phyloP scores from a whole-genome alignment of 2,888 invertebrate species.

The Lithophane socia region DNA sequence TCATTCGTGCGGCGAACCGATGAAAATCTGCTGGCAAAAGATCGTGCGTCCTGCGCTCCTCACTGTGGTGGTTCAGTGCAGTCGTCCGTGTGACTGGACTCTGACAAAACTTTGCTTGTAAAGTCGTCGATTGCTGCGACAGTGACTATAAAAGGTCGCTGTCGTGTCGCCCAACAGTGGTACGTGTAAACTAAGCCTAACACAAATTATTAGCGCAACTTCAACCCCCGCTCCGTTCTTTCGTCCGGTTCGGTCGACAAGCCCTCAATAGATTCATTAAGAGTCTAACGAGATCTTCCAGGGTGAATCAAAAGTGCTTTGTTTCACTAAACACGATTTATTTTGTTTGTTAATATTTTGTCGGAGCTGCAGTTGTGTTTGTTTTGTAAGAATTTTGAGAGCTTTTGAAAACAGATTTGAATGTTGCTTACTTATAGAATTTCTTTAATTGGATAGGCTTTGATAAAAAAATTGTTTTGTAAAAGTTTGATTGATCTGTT shows the following conservation, averaged over 20 bases:
- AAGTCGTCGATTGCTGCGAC: background rate
- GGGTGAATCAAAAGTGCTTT: slow-evolving; percentile 87
- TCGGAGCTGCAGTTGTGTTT: slow-evolving; percentile 52
- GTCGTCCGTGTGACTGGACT: background rate
- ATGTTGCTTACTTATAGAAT: slow-evolving; percentile 40
- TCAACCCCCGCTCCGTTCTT: slow-evolving; percentile 81
- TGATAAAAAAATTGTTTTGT: slow-evolving; percentile 16
- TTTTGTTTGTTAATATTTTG: slow-evolving; percentile 82
- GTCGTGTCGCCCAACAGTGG: background rate
- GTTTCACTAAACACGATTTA: slow-evolving; percentile 88
- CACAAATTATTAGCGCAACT: slow-evolving; percentile 87
- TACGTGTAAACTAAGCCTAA: slow-evolving; percentile 67
- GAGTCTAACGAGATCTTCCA: slow-evolving; percentile 88
- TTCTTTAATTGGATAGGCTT: slow-evolving; percentile 37
- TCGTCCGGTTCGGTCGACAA: slow-evolving; percentile 84
- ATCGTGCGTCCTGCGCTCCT: too few species aligned
- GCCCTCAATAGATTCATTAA: slow-evolving; percentile 90
- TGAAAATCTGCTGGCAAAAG: too few species aligned
- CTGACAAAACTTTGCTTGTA: background rate
- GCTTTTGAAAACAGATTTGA: slow-evolving; percentile 32
- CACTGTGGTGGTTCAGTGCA: background rate
- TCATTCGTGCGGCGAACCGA: background rate
- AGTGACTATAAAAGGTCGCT: background rate
- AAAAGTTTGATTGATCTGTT: slow-evolving; percentile 37
- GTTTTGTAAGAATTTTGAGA: slow-evolving; percentile 43